Conservation (phyloP, 1,140 invertebrate genomes). For the Zaprionus taronus region DNA sequence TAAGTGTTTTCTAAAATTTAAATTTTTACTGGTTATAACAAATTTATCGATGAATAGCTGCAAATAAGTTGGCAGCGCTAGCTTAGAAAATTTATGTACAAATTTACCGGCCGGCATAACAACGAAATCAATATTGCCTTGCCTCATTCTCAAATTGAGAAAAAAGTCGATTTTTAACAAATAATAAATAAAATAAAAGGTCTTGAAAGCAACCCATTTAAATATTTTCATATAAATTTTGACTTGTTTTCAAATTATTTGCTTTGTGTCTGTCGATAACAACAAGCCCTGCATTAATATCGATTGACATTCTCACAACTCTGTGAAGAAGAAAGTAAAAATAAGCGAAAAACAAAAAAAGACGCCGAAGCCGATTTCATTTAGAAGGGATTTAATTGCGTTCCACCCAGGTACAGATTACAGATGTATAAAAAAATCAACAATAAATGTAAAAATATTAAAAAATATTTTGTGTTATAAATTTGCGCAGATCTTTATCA, state of each 20-base stretch:
- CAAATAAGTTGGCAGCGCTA: constrained; percentile 18
- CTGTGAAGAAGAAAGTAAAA: constrained; percentile 16
- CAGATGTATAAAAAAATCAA: background rate
- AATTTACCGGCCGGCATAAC: constrained; percentile 26
- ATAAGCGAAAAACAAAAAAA: constrained; percentile 28
- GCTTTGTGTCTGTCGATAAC: background rate
- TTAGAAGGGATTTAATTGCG: constrained; percentile 25
- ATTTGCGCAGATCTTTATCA: background rate
- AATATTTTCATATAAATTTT: background rate
- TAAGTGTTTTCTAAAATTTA: background rate
- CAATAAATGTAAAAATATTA: background rate
- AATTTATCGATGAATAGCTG: background rate
- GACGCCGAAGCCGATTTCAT: constrained; percentile 30
- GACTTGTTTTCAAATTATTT: background rate
- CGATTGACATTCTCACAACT: constrained; percentile 15
- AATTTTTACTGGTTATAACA: background rate
- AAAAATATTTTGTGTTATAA: background rate
- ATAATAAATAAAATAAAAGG: background rate
- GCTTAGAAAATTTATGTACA: background rate
- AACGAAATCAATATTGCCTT: constrained; percentile 1
- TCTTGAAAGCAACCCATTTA: background rate
- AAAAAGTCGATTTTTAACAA: background rate
- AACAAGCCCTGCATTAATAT: constrained; percentile 4
- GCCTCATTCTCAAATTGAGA: background rate
- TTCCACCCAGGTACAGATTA: constrained; percentile 1